These are phyloP conservation scores for Muraenolepis orangiensis DNA, from an alignment of 2,797 vertebrate genomes.

Conservation along the genomic window DNA sequence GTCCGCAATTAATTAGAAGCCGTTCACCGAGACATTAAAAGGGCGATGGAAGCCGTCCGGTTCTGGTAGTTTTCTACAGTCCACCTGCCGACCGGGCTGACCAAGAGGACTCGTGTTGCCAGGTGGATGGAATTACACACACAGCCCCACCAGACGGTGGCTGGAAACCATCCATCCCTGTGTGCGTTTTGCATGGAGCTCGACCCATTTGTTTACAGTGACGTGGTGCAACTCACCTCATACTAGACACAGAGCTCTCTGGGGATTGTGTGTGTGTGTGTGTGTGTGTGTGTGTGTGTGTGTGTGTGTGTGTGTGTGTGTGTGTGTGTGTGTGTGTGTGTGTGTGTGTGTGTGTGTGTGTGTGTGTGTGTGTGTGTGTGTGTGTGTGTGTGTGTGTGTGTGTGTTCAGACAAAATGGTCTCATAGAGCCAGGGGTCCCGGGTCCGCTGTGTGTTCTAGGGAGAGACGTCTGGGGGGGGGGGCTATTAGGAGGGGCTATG, in stretches of 20 bases:
- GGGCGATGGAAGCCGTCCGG: background rate
- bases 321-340: too few species aligned
- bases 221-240: background rate
- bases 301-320: too few species aligned
- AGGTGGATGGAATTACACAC: background rate
- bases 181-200: background rate
- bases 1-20: background rate
- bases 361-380: too few species aligned
- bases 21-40: background rate
- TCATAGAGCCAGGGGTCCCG: too few species aligned
- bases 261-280: background rate
- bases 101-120: background rate
- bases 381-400: too few species aligned
- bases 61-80: too few species aligned
- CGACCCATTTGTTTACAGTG: background rate
- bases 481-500: too few species aligned
- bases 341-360: too few species aligned
- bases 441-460: too few species aligned
- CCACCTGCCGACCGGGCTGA: background rate
- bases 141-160: background rate
- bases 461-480: too few species aligned
- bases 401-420: too few species aligned
- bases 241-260: background rate
- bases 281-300: background rate
- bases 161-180: background rate